Base-by-base conservation (phyloP, 2,888 invertebrate species). In the Ditylenchus weischeri region DNA sequence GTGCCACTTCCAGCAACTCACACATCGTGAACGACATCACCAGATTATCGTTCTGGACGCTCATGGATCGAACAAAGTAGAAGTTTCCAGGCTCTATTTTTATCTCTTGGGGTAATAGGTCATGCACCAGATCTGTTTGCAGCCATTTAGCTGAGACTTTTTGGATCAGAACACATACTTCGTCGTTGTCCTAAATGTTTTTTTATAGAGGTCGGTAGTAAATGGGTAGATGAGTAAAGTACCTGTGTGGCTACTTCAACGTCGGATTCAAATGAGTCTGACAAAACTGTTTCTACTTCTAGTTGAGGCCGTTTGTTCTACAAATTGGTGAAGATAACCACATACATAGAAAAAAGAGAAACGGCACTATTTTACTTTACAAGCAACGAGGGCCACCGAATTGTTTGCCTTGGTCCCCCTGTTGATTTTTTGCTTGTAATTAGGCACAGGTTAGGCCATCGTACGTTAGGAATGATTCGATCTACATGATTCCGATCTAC, bases 191-290 rank as follows among this genome's bases (percentile, higher is more conserved):
- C 62, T 62, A 29, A 29, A 29, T 2, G 5, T 5, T 2, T 29
- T 29, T 29, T 29, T 4, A 29, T 29, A 29, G 29, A 29, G 29
- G 29, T 29, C 3, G 29, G 29, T 5, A 29, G 29, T n/a, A n/a
- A n/a, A 29, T 29, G 29, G 5, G 5, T 4, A 29, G 29, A 29
- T 29, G n/a, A n/a, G n/a, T 29, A 29, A 29, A 29, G 5, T 29
- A 29, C 29, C 11, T 21, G 54, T 54, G 54, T 47, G 10, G 43
- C 47, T 47, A 23, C 49, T 3, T 67, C 65, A 13, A 47, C 49
- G 21, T 67, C 67, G 0, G 68, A 68, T 15, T 66, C 59, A 6
- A 64, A 67, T 13, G 64, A 64, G 61, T 68, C 68, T 0, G 67
- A 67, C 38, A 68, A 18, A 29, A 68, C 38, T 23, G 58, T 68